Evolutionary conservation across 2,113 vertebrate genomes (phyloP).

Genomic region (Haemorhous mexicanus): DNA sequence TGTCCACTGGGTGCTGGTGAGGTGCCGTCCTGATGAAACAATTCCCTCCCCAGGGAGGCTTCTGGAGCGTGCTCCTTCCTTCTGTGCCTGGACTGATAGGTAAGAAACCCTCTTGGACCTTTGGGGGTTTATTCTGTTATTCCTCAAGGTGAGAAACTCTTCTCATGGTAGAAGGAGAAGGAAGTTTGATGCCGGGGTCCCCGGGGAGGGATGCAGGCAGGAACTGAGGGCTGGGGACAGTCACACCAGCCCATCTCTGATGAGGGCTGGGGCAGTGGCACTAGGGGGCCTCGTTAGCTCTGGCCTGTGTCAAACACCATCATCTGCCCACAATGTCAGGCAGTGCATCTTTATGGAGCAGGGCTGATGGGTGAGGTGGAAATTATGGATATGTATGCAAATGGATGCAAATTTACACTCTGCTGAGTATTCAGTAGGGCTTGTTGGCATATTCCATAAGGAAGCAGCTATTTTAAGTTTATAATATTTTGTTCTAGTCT

Average conservation of each 20-base stretch:
- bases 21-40: not conserved
- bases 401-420: conserved; percentile 32
- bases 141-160: rapidly evolving
- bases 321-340: not conserved
- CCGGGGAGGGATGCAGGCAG: not conserved
- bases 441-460: conserved; percentile 33
- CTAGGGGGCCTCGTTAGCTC: rapidly evolving
- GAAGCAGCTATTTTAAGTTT: conserved; percentile 50
- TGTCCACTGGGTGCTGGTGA: rapidly evolving
- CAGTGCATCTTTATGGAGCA: not conserved
- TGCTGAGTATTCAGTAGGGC: not conserved
- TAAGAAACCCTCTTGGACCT: not conserved
- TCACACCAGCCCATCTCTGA: rapidly evolving
- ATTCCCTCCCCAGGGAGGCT: not conserved
- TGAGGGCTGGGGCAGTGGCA: not conserved
- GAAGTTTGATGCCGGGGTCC: rapidly evolving
- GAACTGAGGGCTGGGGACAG: not conserved
- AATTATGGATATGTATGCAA: conserved; percentile 42
- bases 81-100: not conserved
- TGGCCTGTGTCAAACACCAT: not conserved
- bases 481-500: conserved; percentile 31
- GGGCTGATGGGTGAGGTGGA: not conserved
- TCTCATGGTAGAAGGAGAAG: not conserved
- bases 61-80: not conserved
- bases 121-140: not conserved